Evolutionary conservation across 2,888 invertebrate species (phyloP).

Genomic region (Xylota sylvarum): DNA sequence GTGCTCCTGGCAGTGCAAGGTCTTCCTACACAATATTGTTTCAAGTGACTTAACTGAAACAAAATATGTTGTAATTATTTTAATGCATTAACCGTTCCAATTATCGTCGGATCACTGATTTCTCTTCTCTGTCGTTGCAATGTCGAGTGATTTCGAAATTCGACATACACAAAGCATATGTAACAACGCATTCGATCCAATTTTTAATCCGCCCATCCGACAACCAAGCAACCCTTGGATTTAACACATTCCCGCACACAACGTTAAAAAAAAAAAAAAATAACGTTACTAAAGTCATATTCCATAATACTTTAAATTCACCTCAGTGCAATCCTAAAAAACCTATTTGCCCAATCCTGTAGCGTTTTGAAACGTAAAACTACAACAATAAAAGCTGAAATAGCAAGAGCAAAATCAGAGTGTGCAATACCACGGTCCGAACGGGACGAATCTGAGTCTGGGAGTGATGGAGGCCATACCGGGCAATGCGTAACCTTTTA

Average conservation of each 20-base stretch:
- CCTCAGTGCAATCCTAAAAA: constrained; percentile 60
- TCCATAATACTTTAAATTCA: constrained; percentile 58
- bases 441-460: constrained; percentile 1
- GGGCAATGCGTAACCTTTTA: constrained; percentile 63
- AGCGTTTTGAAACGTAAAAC: constrained; percentile 26
- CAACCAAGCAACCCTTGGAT: constrained; percentile 22
- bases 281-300: constrained; percentile 58
- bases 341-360: constrained; percentile 59
- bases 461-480: constrained; percentile 8
- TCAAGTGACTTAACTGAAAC: constrained; percentile 50
- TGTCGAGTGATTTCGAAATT: constrained; percentile 21
- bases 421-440: constrained; percentile 7
- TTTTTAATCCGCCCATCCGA: constrained; percentile 57
- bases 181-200: constrained; percentile 19
- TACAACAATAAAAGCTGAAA: constrained; percentile 57
- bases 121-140: background rate
- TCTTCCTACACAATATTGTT: constrained; percentile 17
- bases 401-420: constrained; percentile 31
- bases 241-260: constrained; percentile 37
- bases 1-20: constrained; percentile 14
- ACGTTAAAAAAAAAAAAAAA: constrained; percentile 47
- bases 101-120: constrained; percentile 47
- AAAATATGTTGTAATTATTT: constrained; percentile 58
- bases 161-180: constrained; percentile 18
- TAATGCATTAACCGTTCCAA: constrained; percentile 61